Conservation (phyloP, 2,113 vertebrate species). For the Sakesphorus luctuosus region DNA sequence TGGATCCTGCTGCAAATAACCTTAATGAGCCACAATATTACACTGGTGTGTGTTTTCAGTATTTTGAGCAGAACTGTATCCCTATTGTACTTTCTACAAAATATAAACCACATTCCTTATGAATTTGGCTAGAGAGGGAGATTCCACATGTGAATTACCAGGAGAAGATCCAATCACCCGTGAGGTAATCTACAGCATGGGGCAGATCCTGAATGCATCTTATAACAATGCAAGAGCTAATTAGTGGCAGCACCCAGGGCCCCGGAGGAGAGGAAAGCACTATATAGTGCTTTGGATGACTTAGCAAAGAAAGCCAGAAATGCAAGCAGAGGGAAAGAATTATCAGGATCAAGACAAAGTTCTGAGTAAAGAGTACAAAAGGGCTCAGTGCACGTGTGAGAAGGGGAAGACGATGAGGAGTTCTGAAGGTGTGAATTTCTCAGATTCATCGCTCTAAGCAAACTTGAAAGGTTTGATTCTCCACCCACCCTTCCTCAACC, state of each 20-base stretch:
- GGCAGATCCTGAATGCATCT: background rate
- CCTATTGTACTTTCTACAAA: background rate
- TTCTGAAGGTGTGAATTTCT: constrained; percentile 55
- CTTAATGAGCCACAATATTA: background rate
- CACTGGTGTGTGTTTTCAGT: background rate
- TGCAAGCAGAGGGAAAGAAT: background rate
- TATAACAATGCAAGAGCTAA: background rate
- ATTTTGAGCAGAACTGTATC: background rate
- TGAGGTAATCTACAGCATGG: background rate
- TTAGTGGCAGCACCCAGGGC: background rate
- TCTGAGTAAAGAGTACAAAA: background rate
- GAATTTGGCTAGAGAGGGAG: background rate
- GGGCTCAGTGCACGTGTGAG: background rate
- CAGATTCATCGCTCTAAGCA: constrained; percentile 38
- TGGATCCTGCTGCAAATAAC: background rate
- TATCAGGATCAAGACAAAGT: background rate
- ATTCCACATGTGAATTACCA: background rate
- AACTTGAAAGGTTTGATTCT: constrained; percentile 58
- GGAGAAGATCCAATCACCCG: constrained; percentile 4
- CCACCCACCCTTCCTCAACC: constrained; percentile 35
- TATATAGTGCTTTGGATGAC: background rate
- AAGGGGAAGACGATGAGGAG: background rate
- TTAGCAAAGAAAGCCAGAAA: constrained; percentile 36
- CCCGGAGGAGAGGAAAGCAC: background rate
- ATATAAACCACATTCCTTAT: background rate